Conservation (phyloP, 2,888 invertebrate species). For the Drosophila peninsularis region DNA sequence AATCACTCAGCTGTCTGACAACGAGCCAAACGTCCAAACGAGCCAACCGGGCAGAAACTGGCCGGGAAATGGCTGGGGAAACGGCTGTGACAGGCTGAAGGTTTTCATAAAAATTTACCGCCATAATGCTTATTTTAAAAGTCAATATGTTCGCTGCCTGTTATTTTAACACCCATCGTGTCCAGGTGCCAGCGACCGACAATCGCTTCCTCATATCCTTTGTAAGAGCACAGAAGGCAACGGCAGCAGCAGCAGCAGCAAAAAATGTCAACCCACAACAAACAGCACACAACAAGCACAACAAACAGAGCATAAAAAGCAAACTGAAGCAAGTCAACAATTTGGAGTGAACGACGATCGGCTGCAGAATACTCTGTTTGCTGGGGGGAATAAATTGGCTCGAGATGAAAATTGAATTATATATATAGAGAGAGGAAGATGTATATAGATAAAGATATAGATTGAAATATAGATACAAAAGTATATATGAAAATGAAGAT, state of each 20-base stretch:
- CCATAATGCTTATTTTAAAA: slow-evolving; percentile 81
- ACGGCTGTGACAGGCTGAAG: slow-evolving; percentile 57
- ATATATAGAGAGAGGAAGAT: not conserved
- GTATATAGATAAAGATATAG: not conserved
- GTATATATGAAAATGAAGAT: too few relatives aligned
- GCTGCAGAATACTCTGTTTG: slow-evolving; percentile 4
- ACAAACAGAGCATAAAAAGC: slow-evolving; percentile 61
- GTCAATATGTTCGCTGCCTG: slow-evolving; percentile 78
- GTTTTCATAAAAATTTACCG: slow-evolving; percentile 78
- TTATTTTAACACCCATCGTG: slow-evolving; percentile 80
- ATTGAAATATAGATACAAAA: not conserved
- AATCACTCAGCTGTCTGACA: slow-evolving; percentile 77
- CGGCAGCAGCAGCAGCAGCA: slow-evolving; percentile 32
- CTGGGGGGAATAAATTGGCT: not conserved
- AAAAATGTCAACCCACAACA: slow-evolving; percentile 65
- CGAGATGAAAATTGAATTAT: not conserved
- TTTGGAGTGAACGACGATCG: slow-evolving; percentile 4
- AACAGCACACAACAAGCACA: slow-evolving; percentile 54
- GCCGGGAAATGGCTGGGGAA: slow-evolving; percentile 29
- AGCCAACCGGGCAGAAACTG: slow-evolving; percentile 7
- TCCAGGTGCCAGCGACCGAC: slow-evolving; percentile 73
- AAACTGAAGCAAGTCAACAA: slow-evolving; percentile 50
- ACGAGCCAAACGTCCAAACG: slow-evolving; percentile 43
- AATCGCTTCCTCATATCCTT: slow-evolving; percentile 64
- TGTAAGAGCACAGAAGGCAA: slow-evolving; percentile 48